Percentiles rank a stretch among this genome's conserved stretches.
Evolutionary conservation across 1,140 invertebrate genomes (phyloP).

Genomic region (Euura saliciscinereae): DNA sequence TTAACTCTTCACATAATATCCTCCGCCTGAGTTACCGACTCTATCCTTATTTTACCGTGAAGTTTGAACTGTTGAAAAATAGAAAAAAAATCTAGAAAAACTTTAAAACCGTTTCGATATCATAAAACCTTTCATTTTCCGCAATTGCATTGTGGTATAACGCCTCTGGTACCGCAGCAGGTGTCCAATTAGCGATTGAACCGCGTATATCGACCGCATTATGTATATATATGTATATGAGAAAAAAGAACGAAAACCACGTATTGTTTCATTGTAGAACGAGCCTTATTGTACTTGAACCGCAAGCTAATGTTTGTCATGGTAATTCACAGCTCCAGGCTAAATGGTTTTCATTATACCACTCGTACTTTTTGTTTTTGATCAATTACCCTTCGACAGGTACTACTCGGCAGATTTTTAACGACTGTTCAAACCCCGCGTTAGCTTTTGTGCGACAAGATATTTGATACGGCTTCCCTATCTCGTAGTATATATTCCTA

Average conservation of each 20-base stretch:
- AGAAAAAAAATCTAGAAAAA: no score
- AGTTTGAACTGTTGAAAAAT: no score
- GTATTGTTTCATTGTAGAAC: neutral
- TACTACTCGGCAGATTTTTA: no score
- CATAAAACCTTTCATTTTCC: no score
- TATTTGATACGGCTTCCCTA: no score
- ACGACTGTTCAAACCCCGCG: no score
- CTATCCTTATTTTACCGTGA: no score
- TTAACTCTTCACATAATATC: no score
- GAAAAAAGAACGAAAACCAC: neutral
- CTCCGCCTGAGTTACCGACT: no score
- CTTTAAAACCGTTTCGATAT: no score
- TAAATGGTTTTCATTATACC: neutral
- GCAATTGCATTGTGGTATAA: no score
- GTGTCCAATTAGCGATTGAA: constrained; percentile 3
- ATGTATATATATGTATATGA: neutral
- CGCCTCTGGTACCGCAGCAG: neutral
- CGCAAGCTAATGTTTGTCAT: constrained; percentile 3
- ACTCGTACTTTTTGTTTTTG: neutral
- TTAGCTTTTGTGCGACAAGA: no score
- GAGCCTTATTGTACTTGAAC: neutral
- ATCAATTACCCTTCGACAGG: neutral
- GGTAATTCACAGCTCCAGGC: constrained; percentile 1
- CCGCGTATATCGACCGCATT: neutral
- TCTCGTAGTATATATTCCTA: neutral